Evolutionary conservation across 2,797 vertebrate genomes (phyloP).

Genomic region (Acanthurus lineatus): DNA sequence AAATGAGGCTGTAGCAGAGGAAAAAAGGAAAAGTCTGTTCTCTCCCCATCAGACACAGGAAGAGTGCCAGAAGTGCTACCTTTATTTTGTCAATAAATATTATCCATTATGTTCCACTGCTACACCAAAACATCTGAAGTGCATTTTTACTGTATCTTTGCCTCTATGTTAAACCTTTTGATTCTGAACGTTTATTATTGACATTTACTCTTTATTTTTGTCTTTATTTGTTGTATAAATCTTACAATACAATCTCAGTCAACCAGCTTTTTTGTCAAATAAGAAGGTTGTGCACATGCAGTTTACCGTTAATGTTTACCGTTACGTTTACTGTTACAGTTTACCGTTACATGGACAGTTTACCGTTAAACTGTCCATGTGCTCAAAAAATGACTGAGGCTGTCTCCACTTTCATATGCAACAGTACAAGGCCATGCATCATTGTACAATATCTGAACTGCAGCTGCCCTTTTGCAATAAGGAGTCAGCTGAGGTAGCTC

Average conservation of each 20-base stretch:
- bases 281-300: no score
- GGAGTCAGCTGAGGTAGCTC: no score
- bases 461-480: no score
- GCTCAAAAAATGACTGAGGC: no score
- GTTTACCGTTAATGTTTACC: no score
- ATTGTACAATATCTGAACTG: no score
- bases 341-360: no score
- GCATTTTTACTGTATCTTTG: not conserved
- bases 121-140: not conserved
- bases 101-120: not conserved
- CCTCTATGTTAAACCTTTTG: not conserved
- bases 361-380: no score
- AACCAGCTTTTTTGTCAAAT: not conserved
- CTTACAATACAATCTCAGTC: not conserved
- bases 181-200: not conserved
- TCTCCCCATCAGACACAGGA: constrained; percentile 17
- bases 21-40: constrained; percentile 46
- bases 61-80: constrained; percentile 8
- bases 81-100: not conserved
- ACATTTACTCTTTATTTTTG: not conserved
- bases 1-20: constrained; percentile 50
- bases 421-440: no score
- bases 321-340: no score
- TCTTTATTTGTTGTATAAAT: not conserved
- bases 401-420: no score